Conservation (phyloP, 1,140 invertebrate species). For the Drosophila lacertosa region DNA sequence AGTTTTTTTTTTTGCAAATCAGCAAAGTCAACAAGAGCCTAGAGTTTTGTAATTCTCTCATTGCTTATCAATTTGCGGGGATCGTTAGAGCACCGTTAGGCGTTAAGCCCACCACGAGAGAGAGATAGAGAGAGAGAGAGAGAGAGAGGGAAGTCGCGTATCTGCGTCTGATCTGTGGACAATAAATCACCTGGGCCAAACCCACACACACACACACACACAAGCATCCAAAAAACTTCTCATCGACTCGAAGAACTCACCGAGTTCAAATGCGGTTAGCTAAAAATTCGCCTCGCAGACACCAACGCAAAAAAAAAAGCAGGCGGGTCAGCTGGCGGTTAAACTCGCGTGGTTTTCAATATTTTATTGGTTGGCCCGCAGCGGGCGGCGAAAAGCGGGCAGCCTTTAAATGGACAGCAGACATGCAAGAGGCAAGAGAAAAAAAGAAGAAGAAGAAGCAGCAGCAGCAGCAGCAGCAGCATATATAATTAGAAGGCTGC, state of each 20-base stretch:
- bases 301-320: constrained; percentile 33
- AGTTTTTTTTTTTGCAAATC: constrained; percentile 49
- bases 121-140: too few species aligned
- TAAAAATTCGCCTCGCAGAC: constrained; percentile 48
- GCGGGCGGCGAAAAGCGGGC: not conserved
- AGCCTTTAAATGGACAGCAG: constrained; percentile 53
- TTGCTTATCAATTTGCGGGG: constrained; percentile 58
- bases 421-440: constrained; percentile 68
- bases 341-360: constrained; percentile 37
- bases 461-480: constrained; percentile 21
- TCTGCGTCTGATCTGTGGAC: constrained; percentile 33
- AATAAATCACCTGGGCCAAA: constrained; percentile 60
- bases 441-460: too few species aligned
- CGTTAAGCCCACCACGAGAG: constrained; percentile 51
- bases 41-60: constrained; percentile 24
- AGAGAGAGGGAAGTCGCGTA: constrained; percentile 13
- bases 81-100: constrained; percentile 68
- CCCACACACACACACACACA: constrained; percentile 62
- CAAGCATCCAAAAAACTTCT: constrained; percentile 32
- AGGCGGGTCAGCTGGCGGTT: constrained; percentile 43
- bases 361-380: constrained; percentile 50
- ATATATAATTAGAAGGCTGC: constrained; percentile 70
- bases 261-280: constrained; percentile 58
- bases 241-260: constrained; percentile 34
- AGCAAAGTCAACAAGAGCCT: constrained; percentile 65